Percentiles rank a stretch among this genome's conserved stretches.
Evolutionary conservation across 2,888 invertebrate species (phyloP).

Genomic region (Hyalella azteca): DNA sequence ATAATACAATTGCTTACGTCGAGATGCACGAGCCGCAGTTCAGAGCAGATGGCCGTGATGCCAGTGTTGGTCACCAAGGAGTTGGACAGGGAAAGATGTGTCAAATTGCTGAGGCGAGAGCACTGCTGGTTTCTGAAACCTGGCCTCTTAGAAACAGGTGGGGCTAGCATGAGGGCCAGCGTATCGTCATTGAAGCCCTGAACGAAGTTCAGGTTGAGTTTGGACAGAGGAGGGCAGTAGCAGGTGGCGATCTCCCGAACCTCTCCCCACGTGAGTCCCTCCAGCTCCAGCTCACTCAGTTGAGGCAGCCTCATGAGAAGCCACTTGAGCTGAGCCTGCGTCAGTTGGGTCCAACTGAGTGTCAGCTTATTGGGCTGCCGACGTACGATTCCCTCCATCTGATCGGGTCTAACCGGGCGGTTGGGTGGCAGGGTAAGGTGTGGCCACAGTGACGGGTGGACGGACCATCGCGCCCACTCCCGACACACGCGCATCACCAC

Average conservation of each 20-base stretch:
- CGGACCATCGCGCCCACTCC: constrained; percentile 83
- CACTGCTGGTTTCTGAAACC: constrained; percentile 54
- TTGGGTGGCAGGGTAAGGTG: constrained; percentile 43
- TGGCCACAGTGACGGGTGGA: constrained; percentile 82
- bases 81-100: constrained; percentile 46
- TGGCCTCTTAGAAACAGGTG: constrained; percentile 56
- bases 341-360: constrained; percentile 87
- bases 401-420: constrained; percentile 69
- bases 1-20: constrained; percentile 53
- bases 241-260: constrained; percentile 51
- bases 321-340: constrained; percentile 89
- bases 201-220: constrained; percentile 52
- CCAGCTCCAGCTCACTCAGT: constrained; percentile 78
- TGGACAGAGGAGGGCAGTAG: constrained; percentile 59
- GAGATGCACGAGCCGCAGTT: constrained; percentile 46
- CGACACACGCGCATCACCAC: constrained; percentile 76
- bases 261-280: constrained; percentile 66
- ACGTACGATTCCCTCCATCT: constrained; percentile 82
- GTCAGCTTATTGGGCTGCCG: constrained; percentile 85
- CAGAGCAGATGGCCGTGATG: constrained; percentile 42
- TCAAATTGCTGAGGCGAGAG: constrained; percentile 49
- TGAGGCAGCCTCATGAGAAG: constrained; percentile 84
- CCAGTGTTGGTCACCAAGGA: constrained; percentile 54
- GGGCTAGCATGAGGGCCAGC: constrained; percentile 45
- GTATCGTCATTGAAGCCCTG: constrained; percentile 52